Conservation (phyloP, 2,797 vertebrate species). For the Valencia hispanica region DNA sequence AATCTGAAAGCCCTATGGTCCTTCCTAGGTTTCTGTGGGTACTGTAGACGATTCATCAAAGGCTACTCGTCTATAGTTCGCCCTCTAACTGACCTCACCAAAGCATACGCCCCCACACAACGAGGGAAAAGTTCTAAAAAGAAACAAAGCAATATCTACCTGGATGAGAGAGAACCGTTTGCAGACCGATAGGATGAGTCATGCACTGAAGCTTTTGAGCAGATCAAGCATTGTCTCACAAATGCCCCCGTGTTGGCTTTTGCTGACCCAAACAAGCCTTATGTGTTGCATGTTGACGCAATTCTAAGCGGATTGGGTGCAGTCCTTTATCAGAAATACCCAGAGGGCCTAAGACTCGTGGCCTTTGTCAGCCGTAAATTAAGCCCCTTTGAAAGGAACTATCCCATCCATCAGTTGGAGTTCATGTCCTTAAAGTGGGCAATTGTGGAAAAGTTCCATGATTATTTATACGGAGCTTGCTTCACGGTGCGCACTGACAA, state of each 20-base stretch:
- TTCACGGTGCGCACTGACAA: neutral
- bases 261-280: no score
- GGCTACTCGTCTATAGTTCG: neutral
- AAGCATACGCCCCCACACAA: neutral
- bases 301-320: neutral
- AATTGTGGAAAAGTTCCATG: conserved; percentile 2
- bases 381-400: neutral
- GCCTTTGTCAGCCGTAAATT: conserved; percentile 12
- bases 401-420: neutral
- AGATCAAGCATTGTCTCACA: no score
- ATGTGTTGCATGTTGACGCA: neutral
- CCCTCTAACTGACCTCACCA: neutral
- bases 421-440: conserved; percentile 8
- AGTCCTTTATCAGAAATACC: conserved; percentile 7
- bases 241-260: no score
- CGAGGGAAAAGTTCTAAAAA: neutral
- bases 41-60: neutral
- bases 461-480: neutral
- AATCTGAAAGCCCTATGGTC: neutral
- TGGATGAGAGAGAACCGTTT: conserved; percentile 2
- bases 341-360: neutral
- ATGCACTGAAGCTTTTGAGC: neutral
- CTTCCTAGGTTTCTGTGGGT: neutral
- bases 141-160: neutral
- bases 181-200: conserved; percentile 5